Percentiles rank a stretch among this genome's conserved stretches.
phyloP scores from a whole-genome alignment of 1,140 invertebrate genomes.

The Monochamus saltuarius region DNA sequence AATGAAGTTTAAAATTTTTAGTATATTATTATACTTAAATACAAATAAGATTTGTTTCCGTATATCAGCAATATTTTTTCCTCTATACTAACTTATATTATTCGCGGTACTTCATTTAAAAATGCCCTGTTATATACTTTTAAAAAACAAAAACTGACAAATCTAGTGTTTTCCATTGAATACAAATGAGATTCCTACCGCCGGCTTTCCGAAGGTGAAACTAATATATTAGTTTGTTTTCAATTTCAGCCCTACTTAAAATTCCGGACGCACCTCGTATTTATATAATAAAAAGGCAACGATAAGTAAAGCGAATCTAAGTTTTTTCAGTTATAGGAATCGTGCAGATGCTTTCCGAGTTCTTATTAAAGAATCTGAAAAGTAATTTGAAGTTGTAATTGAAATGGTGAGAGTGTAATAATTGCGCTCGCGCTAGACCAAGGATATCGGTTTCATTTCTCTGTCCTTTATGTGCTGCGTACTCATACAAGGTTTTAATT shows the following conservation, averaged over 20 bases:
- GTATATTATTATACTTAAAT: no score
- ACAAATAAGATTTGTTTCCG: no score
- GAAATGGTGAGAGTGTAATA: slow-evolving; percentile 50
- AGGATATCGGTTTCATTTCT: slow-evolving; percentile 44
- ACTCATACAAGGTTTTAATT: slow-evolving; percentile 50
- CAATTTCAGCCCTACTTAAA: slow-evolving; percentile 4
- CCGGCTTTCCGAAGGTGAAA: neutral
- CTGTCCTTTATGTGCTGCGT: slow-evolving; percentile 32
- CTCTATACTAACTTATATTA: no score
- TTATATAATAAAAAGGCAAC: slow-evolving; percentile 32
- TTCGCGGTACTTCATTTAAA: no score
- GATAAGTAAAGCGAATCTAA: slow-evolving; percentile 16
- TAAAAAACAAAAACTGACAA: no score
- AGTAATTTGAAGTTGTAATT: slow-evolving; percentile 48
- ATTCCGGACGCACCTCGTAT: slow-evolving; percentile 12
- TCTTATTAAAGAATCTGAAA: slow-evolving; percentile 45
- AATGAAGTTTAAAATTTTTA: no score
- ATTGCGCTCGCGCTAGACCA: slow-evolving; percentile 34
- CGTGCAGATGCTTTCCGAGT: slow-evolving; percentile 41
- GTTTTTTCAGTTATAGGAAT: slow-evolving; percentile 29
- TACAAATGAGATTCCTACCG: no score
- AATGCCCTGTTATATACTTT: no score
- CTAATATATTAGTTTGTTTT: slow-evolving; percentile 9
- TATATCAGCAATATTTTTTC: no score
- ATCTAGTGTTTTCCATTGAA: no score